phyloP scores from a whole-genome alignment of 2,888 invertebrate species.

The Creontiades dilutus region DNA sequence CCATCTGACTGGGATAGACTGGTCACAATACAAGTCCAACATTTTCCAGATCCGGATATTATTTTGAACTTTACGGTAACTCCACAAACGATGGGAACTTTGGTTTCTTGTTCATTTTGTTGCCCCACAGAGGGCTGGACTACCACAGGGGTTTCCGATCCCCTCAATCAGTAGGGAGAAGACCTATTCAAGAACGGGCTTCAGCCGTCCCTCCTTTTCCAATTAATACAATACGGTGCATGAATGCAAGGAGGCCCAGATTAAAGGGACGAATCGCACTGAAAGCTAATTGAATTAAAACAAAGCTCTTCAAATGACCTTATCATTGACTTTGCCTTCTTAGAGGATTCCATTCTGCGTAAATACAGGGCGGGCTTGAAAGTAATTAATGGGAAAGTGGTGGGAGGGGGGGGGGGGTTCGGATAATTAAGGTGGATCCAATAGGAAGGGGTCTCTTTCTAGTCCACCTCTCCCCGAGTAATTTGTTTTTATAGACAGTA shows the following conservation, averaged over 20 bases:
- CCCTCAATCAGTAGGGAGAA: constrained; percentile 28
- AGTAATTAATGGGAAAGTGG: constrained; percentile 61
- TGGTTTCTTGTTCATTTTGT: background rate
- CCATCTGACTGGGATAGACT: too few relatives aligned
- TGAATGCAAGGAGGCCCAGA: constrained; percentile 68
- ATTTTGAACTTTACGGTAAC: background rate
- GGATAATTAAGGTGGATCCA: constrained; percentile 64
- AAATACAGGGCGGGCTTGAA: constrained; percentile 68
- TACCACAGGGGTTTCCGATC: constrained; percentile 4
- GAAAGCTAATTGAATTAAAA: constrained; percentile 71
- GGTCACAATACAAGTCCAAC: background rate
- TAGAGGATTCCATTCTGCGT: constrained; percentile 62
- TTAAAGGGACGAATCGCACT: constrained; percentile 69
- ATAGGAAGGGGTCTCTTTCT: constrained; percentile 41
- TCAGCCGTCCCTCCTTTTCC: constrained; percentile 41
- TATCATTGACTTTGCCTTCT: constrained; percentile 67
- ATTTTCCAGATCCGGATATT: background rate
- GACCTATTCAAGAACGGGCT: constrained; percentile 34
- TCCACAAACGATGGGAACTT: background rate
- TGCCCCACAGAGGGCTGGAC: background rate
- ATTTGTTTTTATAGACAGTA: constrained; percentile 63
- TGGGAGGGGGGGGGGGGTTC: background rate
- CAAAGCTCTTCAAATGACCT: constrained; percentile 71
- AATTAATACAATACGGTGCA: constrained; percentile 70
- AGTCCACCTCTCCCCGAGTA: constrained; percentile 44